phyloP scores from a whole-genome alignment of 2,113 vertebrate genomes.

The Sinosuthora webbiana region DNA sequence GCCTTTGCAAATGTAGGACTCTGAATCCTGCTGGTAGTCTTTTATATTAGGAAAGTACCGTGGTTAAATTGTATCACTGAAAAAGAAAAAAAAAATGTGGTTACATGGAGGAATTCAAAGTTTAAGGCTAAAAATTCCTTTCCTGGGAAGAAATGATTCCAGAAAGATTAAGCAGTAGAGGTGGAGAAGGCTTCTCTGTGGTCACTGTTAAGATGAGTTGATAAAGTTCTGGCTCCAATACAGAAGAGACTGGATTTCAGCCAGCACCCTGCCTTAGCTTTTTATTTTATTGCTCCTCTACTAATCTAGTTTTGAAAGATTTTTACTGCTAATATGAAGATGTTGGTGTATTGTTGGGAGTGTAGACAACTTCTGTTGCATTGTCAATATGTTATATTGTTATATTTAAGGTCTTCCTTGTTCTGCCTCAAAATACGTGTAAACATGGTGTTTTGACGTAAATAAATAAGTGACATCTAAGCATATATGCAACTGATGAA shows the following conservation, averaged over 20 bases:
- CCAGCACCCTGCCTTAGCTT: neutral
- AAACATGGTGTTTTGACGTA: neutral
- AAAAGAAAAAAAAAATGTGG: neutral
- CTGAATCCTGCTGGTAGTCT: neutral
- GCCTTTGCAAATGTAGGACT: neutral
- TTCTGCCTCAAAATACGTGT: neutral
- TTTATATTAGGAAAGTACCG: neutral
- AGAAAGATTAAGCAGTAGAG: conserved; percentile 13
- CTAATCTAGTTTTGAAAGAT: neutral
- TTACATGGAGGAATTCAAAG: neutral
- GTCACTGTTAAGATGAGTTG: neutral
- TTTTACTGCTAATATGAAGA: neutral
- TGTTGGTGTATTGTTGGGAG: neutral
- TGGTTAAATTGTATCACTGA: neutral
- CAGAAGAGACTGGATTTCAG: neutral
- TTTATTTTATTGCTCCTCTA: neutral
- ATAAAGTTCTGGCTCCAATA: neutral
- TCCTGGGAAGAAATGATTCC: conserved; percentile 3
- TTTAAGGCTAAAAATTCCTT: neutral
- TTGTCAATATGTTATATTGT: neutral
- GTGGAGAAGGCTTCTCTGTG: neutral
- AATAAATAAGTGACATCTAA: neutral
- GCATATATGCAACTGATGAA: neutral
- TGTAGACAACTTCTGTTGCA: neutral
- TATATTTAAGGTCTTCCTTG: neutral